Base-by-base conservation (phyloP, 2,113 vertebrate species). In the Atherinomorus stipes region DNA sequence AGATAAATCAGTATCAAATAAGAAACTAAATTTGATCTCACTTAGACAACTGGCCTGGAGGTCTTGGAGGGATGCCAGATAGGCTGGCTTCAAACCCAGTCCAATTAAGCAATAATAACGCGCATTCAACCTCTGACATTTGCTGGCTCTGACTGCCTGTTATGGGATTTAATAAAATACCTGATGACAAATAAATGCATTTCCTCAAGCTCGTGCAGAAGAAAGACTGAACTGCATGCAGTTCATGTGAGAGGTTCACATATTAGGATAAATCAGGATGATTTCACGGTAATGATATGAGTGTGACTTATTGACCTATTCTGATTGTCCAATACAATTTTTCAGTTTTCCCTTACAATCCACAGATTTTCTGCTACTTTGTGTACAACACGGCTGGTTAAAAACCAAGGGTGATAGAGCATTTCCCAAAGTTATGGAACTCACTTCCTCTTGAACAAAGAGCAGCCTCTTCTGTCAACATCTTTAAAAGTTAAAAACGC, bases 1-100 rank as follows among this genome's bases (percentile, higher is more conserved):
- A 31, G 58, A 84, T 71, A 73, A 75, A 88, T 93, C 86, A 87
- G 64, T 31, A 75, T 89, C 74, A 89, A 84, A 83, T 79, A 80
- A 76, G 66, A 84, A 51, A 66, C 59, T 78, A 71, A 77, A 87
- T 87, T 85, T 85, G 57, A 57, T 85, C 83, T 86, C 77, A 85
- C 77, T 71, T 64, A 83, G 73, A 78, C 76, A 80, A 80, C 60
- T 73, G 78, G 72, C 87, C 88, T 54, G 62, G 66, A 83, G 74
- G 82, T 74, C 64, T 87, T 61, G 2, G 64, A 71, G 73, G 57
- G 71, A 74, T 50, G 26, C 75, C 64, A 21, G 78, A 84, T 72
- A 77, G 80, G 66, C 34, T 51, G 67, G 44, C 74, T 78, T 66
- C 78, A 80, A 71, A 82, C 85, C 70, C 28, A 82, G 78, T 80